A percentile compares a stretch with the other conserved stretches of the same genome.
phyloP scores from a whole-genome alignment of 1,140 invertebrate species.

The Planococcus citri region DNA sequence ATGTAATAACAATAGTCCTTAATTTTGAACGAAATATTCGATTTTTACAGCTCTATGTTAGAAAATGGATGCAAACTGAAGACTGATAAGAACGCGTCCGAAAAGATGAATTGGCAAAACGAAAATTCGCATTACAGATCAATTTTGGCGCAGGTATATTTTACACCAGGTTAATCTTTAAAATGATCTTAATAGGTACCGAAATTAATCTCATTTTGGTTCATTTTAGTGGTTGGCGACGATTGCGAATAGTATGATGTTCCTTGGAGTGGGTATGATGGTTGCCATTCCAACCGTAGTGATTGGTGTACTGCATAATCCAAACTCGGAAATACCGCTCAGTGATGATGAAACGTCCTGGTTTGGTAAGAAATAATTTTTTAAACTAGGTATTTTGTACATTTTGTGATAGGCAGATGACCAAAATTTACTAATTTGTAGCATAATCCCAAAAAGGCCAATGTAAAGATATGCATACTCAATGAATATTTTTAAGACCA shows the following conservation, averaged over 20 bases:
- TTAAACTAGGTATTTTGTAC: no score
- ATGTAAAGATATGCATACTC: no score
- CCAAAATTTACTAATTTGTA: no score
- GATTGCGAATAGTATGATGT: slow-evolving; percentile 27
- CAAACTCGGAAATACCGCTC: slow-evolving; percentile 25
- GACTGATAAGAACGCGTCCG: no score
- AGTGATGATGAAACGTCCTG: slow-evolving; percentile 29
- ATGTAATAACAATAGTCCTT: no score
- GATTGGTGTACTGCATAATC: slow-evolving; percentile 28
- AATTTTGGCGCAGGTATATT: background rate
- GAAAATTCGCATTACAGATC: background rate
- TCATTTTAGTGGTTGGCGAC: slow-evolving; percentile 25
- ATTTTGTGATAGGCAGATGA: no score
- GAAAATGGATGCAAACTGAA: background rate
- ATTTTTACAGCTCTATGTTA: background rate
- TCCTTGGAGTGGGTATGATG: slow-evolving; percentile 30
- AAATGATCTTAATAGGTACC: no score
- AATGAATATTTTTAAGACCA: no score
- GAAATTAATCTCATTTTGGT: background rate
- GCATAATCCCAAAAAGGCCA: no score
- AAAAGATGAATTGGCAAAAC: background rate
- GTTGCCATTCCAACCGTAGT: slow-evolving; percentile 29
- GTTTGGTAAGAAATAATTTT: slow-evolving; percentile 28
- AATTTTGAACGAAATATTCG: no score
- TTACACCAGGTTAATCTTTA: no score